These are phyloP conservation scores for Cottus gobio DNA, from an alignment of 2,113 vertebrate genomes.

Conservation along the genomic window DNA sequence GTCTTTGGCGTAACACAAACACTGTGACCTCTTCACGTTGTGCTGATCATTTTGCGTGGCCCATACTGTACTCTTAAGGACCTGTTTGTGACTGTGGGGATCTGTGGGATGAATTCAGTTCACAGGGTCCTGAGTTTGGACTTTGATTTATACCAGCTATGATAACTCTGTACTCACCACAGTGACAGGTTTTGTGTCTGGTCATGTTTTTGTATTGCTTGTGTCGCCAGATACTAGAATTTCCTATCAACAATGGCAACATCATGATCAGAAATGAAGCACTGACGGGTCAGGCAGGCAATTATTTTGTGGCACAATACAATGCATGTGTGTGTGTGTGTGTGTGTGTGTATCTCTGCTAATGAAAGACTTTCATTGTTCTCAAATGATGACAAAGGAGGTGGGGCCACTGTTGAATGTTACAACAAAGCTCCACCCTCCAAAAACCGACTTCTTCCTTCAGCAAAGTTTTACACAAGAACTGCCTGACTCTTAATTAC, in stretches of 20 bases:
- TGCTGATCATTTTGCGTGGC: no score
- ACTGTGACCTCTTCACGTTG: no score
- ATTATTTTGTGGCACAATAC: neutral
- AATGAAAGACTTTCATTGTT: constrained; percentile 36
- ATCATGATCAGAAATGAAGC: neutral
- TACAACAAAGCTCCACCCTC: neutral
- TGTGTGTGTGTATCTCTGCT: constrained; percentile 11
- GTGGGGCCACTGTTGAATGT: neutral
- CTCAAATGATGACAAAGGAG: constrained; percentile 5
- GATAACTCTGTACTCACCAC: neutral
- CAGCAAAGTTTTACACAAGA: neutral
- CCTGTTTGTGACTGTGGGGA: neutral
- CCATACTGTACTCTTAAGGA: no score
- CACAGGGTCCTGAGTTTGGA: neutral
- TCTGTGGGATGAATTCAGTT: neutral
- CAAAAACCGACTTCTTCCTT: neutral
- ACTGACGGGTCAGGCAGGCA: neutral
- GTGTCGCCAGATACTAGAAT: neutral
- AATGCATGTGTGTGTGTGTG: no score
- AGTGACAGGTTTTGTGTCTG: no score
- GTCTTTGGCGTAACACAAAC: no score
- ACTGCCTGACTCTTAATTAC: neutral
- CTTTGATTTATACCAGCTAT: neutral
- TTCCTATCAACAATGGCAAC: neutral
- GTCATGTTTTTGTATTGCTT: neutral